phyloP scores from a whole-genome alignment of 2,113 vertebrate species.

The Notothenia rossii region DNA sequence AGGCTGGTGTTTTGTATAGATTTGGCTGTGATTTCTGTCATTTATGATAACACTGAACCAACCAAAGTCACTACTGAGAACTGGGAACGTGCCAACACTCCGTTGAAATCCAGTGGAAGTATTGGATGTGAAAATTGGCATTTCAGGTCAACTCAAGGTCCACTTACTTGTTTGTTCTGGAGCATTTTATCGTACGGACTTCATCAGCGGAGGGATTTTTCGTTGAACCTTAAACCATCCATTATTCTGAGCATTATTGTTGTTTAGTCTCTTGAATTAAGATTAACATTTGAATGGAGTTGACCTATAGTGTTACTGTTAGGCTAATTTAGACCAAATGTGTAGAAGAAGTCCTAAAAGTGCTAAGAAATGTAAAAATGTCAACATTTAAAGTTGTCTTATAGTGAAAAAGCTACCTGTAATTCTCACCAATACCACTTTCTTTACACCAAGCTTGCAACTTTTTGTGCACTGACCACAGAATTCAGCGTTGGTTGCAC shows the following conservation, averaged over 20 bases:
- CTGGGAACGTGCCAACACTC: conserved; percentile 6
- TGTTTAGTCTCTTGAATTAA: too few relatives aligned
- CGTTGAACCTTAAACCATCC: background rate
- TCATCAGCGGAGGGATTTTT: background rate
- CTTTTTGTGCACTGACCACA: background rate
- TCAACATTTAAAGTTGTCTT: background rate
- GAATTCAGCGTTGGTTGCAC: conserved; percentile 12
- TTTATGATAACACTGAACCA: too few relatives aligned
- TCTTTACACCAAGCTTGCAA: background rate
- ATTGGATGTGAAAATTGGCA: background rate
- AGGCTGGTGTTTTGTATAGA: background rate
- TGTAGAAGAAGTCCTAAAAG: background rate
- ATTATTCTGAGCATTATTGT: background rate
- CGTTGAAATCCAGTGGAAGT: conserved; percentile 4
- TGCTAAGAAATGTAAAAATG: background rate
- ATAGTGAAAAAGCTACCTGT: too few relatives aligned
- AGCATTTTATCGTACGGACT: background rate
- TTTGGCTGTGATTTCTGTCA: too few relatives aligned
- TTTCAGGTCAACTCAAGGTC: background rate
- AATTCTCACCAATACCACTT: background rate
- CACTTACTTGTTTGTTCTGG: background rate
- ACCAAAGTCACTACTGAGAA: background rate
- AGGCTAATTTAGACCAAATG: background rate
- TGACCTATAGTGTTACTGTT: background rate
- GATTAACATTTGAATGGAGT: background rate